These are phyloP conservation scores for Acleris emargana DNA, from an alignment of 2,888 invertebrate species.

Conservation along the genomic window DNA sequence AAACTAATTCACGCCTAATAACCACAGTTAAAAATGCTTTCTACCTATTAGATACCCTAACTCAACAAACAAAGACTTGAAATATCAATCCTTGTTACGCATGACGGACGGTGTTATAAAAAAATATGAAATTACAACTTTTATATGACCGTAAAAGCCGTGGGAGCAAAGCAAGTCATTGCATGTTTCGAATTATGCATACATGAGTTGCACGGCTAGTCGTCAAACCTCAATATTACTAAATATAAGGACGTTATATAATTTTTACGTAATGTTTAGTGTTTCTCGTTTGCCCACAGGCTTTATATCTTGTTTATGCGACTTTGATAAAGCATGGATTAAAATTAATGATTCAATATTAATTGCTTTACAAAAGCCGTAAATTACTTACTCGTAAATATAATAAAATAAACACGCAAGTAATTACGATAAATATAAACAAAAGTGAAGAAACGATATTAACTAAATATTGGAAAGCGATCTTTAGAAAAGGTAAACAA, in stretches of 20 bases:
- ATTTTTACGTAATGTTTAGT: constrained; percentile 51
- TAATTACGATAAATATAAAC: too few relatives aligned
- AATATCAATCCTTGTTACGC: too few relatives aligned
- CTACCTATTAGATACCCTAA: too few relatives aligned
- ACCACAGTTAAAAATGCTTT: too few relatives aligned
- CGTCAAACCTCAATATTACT: constrained; percentile 52
- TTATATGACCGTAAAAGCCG: constrained; percentile 8
- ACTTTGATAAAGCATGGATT: constrained; percentile 4
- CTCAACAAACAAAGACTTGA: too few relatives aligned
- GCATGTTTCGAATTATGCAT: constrained; percentile 19
- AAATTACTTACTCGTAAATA: too few relatives aligned
- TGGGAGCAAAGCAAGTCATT: constrained; percentile 27
- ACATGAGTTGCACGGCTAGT: constrained; percentile 38
- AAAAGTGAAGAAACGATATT: too few relatives aligned
- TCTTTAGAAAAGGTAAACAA: neutral
- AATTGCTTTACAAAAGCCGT: neutral
- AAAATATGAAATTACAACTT: neutral
- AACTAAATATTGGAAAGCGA: neutral
- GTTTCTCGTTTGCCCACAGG: constrained; percentile 21
- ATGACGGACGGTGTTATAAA: neutral
- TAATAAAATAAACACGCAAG: neutral
- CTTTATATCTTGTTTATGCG: constrained; percentile 18
- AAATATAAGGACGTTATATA: constrained; percentile 46
- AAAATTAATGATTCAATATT: neutral
- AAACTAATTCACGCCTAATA: too few relatives aligned